A percentile compares a stretch with the other conserved stretches of the same genome.
These are phyloP conservation scores for Caenorhabditis sp. DNA, from an alignment of 2,888 invertebrate genomes.

Conservation along the genomic window DNA sequence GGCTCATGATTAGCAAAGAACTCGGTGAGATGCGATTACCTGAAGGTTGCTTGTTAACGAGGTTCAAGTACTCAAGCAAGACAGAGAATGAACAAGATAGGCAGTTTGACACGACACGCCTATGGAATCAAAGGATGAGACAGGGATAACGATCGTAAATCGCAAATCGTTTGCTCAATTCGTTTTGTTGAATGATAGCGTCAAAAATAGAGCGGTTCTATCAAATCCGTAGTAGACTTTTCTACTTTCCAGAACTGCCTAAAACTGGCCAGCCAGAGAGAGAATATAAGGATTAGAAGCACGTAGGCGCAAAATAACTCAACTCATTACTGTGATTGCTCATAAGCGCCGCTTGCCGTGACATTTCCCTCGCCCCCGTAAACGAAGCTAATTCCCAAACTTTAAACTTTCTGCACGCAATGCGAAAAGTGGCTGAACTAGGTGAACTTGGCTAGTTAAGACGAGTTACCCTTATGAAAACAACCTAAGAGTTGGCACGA, in stretches of 20 bases:
- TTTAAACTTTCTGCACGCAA: neutral
- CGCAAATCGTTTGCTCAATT: no score
- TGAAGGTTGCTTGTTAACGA: conserved; percentile 4
- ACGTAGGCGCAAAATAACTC: conserved; percentile 13
- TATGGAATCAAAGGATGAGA: conserved; percentile 12
- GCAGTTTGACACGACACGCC: no score
- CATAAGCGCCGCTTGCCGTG: neutral
- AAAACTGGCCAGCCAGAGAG: neutral
- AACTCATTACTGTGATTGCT: conserved; percentile 12
- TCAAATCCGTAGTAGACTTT: neutral
- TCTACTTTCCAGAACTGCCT: neutral
- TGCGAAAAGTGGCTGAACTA: neutral
- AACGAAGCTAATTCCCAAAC: conserved; percentile 31
- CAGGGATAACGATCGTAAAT: neutral
- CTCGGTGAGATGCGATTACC: conserved; percentile 45
- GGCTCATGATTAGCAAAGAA: conserved; percentile 56
- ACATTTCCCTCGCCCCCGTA: neutral
- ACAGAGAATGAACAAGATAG: no score
- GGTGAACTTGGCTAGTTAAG: neutral
- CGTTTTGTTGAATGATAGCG: no score
- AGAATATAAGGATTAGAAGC: neutral
- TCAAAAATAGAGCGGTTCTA: neutral
- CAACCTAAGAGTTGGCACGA: no score
- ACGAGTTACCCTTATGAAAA: neutral
- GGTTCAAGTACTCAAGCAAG: no score